These are phyloP conservation scores for Microhierax caerulescens DNA, from an alignment of 2,797 vertebrate species.

Conservation along the genomic window DNA sequence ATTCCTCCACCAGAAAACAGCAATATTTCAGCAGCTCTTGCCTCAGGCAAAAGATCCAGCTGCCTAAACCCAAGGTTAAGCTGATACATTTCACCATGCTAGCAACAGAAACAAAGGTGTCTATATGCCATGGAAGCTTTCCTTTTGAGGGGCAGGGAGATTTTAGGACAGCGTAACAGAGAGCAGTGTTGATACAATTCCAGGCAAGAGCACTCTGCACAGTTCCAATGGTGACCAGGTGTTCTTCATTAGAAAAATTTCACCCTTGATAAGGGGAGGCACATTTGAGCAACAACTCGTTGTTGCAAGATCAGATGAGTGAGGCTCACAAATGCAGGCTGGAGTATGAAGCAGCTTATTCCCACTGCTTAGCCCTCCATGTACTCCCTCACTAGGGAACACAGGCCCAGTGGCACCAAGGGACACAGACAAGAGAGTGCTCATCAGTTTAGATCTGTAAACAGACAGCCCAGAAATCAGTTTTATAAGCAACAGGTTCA, in stretches of 20 bases:
- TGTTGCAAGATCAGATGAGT: neutral
- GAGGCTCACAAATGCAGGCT: neutral
- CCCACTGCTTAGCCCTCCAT: neutral
- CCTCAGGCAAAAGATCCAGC: neutral
- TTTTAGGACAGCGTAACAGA: neutral
- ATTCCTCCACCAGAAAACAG: neutral
- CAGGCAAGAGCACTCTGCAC: neutral
- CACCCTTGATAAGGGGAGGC: neutral
- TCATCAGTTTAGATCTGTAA: neutral
- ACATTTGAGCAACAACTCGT: neutral
- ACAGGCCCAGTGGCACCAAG: neutral
- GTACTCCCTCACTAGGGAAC: neutral
- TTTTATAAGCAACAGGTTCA: neutral
- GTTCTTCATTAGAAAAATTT: neutral
- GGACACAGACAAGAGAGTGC: neutral
- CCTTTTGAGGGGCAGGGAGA: neutral
- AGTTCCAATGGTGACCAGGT: neutral
- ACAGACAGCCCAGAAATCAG: neutral
- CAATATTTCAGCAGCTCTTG: neutral
- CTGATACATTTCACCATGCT: neutral
- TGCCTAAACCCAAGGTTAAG: neutral
- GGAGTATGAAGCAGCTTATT: neutral
- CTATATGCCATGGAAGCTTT: neutral
- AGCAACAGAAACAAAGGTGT: neutral
- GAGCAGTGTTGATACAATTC: neutral